A percentile compares a stretch with the other conserved stretches of the same genome.
Evolutionary conservation across 2,113 vertebrate genomes (phyloP).

Genomic region (Empidonax traillii): DNA sequence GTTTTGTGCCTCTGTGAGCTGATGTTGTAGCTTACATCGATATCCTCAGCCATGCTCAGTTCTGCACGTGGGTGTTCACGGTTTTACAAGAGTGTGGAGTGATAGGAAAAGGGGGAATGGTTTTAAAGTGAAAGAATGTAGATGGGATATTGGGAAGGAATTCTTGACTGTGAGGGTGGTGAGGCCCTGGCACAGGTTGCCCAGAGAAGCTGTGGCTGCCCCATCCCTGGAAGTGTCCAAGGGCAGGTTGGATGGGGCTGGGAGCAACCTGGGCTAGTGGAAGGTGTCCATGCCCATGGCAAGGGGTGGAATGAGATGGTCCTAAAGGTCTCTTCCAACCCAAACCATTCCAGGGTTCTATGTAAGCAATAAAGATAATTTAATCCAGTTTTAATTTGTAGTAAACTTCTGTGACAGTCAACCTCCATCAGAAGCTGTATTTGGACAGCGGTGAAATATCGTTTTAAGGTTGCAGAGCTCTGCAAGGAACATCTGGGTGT

Average conservation of each 20-base stretch:
- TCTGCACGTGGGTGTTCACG: neutral
- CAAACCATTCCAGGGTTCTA: neutral
- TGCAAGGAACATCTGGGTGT: neutral
- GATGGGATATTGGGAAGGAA: neutral
- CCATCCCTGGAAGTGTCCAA: neutral
- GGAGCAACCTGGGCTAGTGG: neutral
- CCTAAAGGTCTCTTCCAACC: neutral
- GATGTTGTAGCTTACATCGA: fast-evolving
- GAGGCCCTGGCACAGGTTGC: neutral
- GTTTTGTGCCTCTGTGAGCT: neutral
- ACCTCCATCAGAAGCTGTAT: neutral
- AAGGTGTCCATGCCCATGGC: neutral
- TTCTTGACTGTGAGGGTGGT: neutral
- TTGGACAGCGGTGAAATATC: neutral
- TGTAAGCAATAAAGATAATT: neutral
- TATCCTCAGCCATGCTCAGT: fast-evolving
- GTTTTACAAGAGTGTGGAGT: neutral
- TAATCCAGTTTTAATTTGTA: neutral
- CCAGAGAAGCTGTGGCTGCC: neutral
- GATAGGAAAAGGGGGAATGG: neutral
- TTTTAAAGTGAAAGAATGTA: neutral
- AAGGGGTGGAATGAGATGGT: neutral
- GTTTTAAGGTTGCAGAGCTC: neutral
- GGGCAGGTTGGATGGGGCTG: neutral
- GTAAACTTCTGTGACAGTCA: neutral